phyloP scores from a whole-genome alignment of 1,140 invertebrate genomes.

The Brachionus asplanchnoidis region DNA sequence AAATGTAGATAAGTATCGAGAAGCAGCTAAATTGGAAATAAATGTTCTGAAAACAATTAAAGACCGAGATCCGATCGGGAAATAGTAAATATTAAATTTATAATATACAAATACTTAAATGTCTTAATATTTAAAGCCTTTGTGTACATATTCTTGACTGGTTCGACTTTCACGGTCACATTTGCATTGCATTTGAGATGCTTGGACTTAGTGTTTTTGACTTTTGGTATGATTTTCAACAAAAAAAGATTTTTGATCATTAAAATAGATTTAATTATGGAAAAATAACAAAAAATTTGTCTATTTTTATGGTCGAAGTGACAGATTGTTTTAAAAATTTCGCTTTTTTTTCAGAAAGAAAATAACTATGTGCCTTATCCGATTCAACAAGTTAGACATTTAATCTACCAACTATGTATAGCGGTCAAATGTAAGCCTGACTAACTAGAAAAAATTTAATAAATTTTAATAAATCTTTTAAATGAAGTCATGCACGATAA shows the following conservation, averaged over 20 bases:
- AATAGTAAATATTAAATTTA: slow-evolving; percentile 73
- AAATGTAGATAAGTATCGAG: slow-evolving; percentile 98
- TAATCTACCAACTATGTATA: slow-evolving; percentile 93
- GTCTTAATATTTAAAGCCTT: slow-evolving; percentile 59
- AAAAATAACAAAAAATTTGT: not conserved
- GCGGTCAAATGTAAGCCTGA: slow-evolving; percentile 74
- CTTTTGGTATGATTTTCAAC: slow-evolving; percentile 76
- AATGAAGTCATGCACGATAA: slow-evolving; percentile 82
- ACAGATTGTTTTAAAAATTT: not conserved
- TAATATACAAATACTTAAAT: not conserved
- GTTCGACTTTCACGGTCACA: slow-evolving; percentile 98
- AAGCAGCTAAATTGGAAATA: slow-evolving; percentile 97
- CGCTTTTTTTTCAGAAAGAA: slow-evolving; percentile 77
- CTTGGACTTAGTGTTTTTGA: slow-evolving; percentile 97
- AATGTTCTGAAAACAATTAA: slow-evolving; percentile 93
- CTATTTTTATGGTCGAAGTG: too few relatives aligned
- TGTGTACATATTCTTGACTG: slow-evolving; percentile 97
- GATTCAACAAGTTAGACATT: slow-evolving; percentile 91
- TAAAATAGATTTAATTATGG: too few relatives aligned
- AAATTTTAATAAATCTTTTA: slow-evolving; percentile 33
- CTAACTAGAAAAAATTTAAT: not conserved
- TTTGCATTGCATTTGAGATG: slow-evolving; percentile 99
- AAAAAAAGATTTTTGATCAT: too few relatives aligned
- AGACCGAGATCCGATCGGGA: slow-evolving; percentile 83
- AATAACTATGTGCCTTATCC: slow-evolving; percentile 98